These are phyloP conservation scores for Microplitis mediator DNA, from an alignment of 1,140 invertebrate species.

Conservation along the genomic window DNA sequence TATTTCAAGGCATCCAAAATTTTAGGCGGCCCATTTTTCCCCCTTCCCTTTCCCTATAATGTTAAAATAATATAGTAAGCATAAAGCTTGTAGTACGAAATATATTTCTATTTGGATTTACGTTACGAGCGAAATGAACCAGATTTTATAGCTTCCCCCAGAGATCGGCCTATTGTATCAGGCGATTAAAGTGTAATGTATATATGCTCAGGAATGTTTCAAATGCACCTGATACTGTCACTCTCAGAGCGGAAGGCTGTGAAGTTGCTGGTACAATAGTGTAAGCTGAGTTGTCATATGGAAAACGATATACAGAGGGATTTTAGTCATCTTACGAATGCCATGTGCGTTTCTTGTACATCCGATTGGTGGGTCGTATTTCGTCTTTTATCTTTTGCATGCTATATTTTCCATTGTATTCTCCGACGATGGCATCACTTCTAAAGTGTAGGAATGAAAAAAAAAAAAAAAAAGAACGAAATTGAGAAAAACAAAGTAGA, in stretches of 20 bases:
- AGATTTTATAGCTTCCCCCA: background rate
- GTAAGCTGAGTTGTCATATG: background rate
- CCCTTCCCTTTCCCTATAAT: background rate
- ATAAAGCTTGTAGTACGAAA: no score
- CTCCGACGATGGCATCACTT: slow-evolving; percentile 1
- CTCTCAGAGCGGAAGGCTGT: background rate
- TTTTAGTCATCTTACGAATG: slow-evolving; percentile 10
- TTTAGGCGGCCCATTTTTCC: no score
- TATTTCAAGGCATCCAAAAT: no score
- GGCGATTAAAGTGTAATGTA: slow-evolving; percentile 21
- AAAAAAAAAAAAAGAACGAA: no score
- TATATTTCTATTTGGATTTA: background rate
- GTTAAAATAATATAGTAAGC: no score
- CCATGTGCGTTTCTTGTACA: slow-evolving; percentile 22
- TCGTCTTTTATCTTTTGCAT: background rate
- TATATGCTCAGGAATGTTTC: slow-evolving; percentile 2
- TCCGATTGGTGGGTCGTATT: slow-evolving; percentile 23
- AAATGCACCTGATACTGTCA: slow-evolving; percentile 15
- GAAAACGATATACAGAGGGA: slow-evolving; percentile 16
- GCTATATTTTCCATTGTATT: background rate
- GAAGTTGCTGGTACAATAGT: background rate
- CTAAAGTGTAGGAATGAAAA: background rate
- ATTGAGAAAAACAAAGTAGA: no score
- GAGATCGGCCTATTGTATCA: background rate
- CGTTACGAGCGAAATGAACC: background rate